Base-by-base conservation (phyloP, 2,797 vertebrate genomes). In the Semotilus atromaculatus region DNA sequence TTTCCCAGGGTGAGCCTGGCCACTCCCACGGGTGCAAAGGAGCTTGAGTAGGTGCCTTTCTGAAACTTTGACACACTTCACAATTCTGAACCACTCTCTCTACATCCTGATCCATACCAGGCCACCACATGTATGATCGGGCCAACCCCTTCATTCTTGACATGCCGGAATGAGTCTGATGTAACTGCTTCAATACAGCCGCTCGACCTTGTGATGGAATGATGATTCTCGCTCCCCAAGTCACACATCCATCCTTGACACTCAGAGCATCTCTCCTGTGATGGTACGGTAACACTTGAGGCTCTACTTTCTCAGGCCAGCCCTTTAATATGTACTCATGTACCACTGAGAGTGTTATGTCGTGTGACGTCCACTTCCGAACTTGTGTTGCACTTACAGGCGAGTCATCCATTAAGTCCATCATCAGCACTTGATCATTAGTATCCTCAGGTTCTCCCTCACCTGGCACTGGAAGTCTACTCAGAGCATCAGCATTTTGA, bases 111-210 rank as follows among this genome's bases (percentile, higher is more conserved):
- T 88, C 86, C 68, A 85, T 68, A 3, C 45, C 18, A 1, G 78
- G 62, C 70, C 81, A 68, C 85, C 83, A 85, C 34, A 84, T 45
- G 3, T 85, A 85, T 45, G 83, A n/a, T 23, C 75, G 38, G 2
- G 84, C 84, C 29, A 85, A 45, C 2, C 55, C 81, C 51, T 90
- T 90, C 85, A 90, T 90, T 23, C 21, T 10, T 9, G 78, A 87
- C 40, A 85, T 85, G 0, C 86, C 67, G 0, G 72, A 81, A 3
- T 84, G 86, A 1, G 29, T 79, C 21, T 88, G 82, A 21, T 87
- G 79, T 5, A 80, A n/a, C 36, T 64, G 26, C 34, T 82, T 67
- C 48, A 88, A 53, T 48, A 88, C 5, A 4, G 23, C 3, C 0
- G 1, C 29, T 23, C 7, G 9, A 11, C 85, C 80, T 31, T 9